Conservation (phyloP, 2,888 invertebrate species). For the Epistrophe eligans region DNA sequence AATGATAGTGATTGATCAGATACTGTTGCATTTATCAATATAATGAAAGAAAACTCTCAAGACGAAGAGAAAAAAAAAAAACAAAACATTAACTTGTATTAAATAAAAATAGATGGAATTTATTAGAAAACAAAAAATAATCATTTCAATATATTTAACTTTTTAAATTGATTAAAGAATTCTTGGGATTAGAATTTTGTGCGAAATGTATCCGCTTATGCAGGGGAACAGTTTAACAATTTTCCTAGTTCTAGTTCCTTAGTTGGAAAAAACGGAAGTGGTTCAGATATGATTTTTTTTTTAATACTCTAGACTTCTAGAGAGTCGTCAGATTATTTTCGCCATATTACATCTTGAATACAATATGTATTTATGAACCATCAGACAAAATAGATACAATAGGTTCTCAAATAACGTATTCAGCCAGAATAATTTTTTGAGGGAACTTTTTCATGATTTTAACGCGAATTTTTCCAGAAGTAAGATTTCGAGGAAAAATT, state of each 20-base stretch:
- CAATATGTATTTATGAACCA: too few relatives aligned
- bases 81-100: slow-evolving; percentile 28
- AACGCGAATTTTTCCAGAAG: too few relatives aligned
- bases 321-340: too few relatives aligned
- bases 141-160: slow-evolving; percentile 25
- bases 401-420: too few relatives aligned
- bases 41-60: slow-evolving; percentile 26
- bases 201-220: background rate
- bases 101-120: slow-evolving; percentile 63
- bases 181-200: background rate
- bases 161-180: slow-evolving; percentile 3
- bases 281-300: too few relatives aligned
- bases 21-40: slow-evolving; percentile 72
- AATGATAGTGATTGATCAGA: slow-evolving; percentile 69
- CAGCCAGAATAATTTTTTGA: too few relatives aligned
- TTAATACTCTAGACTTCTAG: too few relatives aligned
- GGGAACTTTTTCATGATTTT: too few relatives aligned
- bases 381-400: too few relatives aligned
- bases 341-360: too few relatives aligned
- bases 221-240: background rate
- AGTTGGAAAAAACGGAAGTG: background rate
- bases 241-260: background rate
- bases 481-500: too few relatives aligned
- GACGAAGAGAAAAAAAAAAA: slow-evolving; percentile 25
- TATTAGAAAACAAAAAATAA: slow-evolving; percentile 60